Base-by-base conservation (phyloP, 2,888 invertebrate genomes). In the Cantharis lateralis region DNA sequence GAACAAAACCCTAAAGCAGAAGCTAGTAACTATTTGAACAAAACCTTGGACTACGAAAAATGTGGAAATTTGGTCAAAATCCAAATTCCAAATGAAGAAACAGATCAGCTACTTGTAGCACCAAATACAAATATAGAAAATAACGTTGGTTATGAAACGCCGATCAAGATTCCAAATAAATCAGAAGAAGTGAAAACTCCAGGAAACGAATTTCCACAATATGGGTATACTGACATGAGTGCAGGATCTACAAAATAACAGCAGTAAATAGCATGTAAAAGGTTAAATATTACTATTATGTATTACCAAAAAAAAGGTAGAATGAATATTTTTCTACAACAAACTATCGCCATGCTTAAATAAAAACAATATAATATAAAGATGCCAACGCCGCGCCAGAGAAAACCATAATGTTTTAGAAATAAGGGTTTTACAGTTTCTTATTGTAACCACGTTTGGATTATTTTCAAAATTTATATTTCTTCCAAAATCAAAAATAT, bases 191-290 rank as follows among this genome's bases (percentile, higher is more conserved):
- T 80, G 11, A 77, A 74, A 16, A 87, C 87, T 11, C 87, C 87
- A 3, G 84, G 85, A 13, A 87, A 87, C 72, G 87, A 87, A 78
- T 81, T 84, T 76, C 86, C 87, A 4, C 85, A 85, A 77, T 87
- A 87, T 78, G 79, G 79, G 13, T 88, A 88, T 76, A 87, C 88
- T 2, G 87, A 88, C 77, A 88, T 88, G 88, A 82, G 78, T 4
- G 81, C 81, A 15, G 75, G 76, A n/a, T 74, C 73, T 20, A 15
- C 74, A 26, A 74, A 74, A 32, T 74, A 80, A 73, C 20, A 20
- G 3, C 13, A 10, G 15, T 62, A 28, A 64, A 64, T 9, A 70
- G 3, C 10, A 48, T 26, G 1, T 4, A 62, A 15, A 11, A 10
- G 26, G 26, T 11, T 28, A 28, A 26, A 28, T 10, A 28, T 3